Percentiles rank a stretch among this genome's conserved stretches.
phyloP scores from a whole-genome alignment of 2,888 invertebrate species.

The Ligdia adustata region DNA sequence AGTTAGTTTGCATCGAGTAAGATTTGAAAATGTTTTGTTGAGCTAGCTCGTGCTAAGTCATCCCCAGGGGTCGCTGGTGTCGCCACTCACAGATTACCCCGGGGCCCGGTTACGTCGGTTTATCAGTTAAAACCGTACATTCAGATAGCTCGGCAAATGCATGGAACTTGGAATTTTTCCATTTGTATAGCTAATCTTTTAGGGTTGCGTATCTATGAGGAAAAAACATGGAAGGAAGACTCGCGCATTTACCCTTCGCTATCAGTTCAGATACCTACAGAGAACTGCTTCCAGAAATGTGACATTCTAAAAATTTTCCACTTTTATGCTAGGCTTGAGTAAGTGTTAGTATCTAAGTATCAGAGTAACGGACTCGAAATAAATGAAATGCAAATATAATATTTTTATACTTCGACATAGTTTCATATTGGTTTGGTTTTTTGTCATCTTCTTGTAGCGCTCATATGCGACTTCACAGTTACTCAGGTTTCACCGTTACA shows the following conservation, averaged over 20 bases:
- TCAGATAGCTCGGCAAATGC: slow-evolving; percentile 39
- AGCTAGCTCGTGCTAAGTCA: slow-evolving; percentile 39
- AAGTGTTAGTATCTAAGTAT: too few relatives aligned
- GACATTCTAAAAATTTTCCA: too few relatives aligned
- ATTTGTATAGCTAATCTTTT: slow-evolving; percentile 34
- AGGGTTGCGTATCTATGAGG: slow-evolving; percentile 36
- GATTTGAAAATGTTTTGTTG: slow-evolving; percentile 36
- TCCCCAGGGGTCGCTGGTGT: slow-evolving; percentile 41
- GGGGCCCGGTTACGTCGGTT: slow-evolving; percentile 50
- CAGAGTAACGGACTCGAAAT: too few relatives aligned
- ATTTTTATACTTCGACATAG: too few relatives aligned
- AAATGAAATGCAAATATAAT: too few relatives aligned
- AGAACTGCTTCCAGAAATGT: slow-evolving; percentile 7
- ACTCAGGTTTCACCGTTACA: too few relatives aligned
- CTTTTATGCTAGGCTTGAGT: too few relatives aligned
- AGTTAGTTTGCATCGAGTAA: slow-evolving; percentile 6
- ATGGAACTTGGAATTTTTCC: slow-evolving; percentile 34
- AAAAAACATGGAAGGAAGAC: slow-evolving; percentile 33
- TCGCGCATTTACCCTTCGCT: slow-evolving; percentile 21
- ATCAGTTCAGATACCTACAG: slow-evolving; percentile 8
- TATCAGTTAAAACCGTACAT: slow-evolving; percentile 48
- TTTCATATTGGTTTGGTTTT: too few relatives aligned
- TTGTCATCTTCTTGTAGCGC: too few relatives aligned
- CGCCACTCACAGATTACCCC: slow-evolving; percentile 51
- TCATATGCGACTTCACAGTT: too few relatives aligned